Evolutionary conservation across 2,797 vertebrate genomes (phyloP), one percentile per base, ranked within the genome.

Genomic region (Amblyraja radiata): DNA sequence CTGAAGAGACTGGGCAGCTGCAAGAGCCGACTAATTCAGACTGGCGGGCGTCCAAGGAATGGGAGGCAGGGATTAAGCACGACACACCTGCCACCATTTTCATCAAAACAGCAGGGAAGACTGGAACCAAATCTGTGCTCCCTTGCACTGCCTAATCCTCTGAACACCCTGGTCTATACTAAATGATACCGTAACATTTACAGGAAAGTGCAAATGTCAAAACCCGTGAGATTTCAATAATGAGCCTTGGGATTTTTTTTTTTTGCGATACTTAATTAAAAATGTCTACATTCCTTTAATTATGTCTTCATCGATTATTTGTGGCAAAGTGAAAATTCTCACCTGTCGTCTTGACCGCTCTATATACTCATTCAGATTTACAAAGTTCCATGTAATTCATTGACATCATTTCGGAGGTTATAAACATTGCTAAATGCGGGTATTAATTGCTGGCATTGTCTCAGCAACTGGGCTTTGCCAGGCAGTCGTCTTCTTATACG

Each of bases 21-120:
- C 95, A 92, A 71, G 23, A 93, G 0, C 1, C 78, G 93, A 94
- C 95, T 94, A 93, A 93, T 95, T 94, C 94, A 97, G 96, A 97
- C 96, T 95, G 95, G 93, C 94, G 94, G 97, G 96, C 95, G 25
- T 97, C 97, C 96, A 95, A 94, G 95, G 94, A 93, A 95, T 96
- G 94, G 94, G 93, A 93, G 81, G 84, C 1, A 46, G 94, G 94
- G 93, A 93, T 90, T 90, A 46, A 0, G 94, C 18, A 93, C 90
- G 46, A 76, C 90, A 92, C 90, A 92, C 90, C 90, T 92, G 90
- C 90, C 71, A 92, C 90, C 71, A 92, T 71, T 28, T 92, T 92
- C 90, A 92, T 92, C 90, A 92, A 92, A 92, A 92, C 93, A 68
- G 90, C 91, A 83, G 93, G 93, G 93, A 81, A 61, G 93, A 65